Conservation (phyloP, 2,888 invertebrate species). For the Pterostichus niger region DNA sequence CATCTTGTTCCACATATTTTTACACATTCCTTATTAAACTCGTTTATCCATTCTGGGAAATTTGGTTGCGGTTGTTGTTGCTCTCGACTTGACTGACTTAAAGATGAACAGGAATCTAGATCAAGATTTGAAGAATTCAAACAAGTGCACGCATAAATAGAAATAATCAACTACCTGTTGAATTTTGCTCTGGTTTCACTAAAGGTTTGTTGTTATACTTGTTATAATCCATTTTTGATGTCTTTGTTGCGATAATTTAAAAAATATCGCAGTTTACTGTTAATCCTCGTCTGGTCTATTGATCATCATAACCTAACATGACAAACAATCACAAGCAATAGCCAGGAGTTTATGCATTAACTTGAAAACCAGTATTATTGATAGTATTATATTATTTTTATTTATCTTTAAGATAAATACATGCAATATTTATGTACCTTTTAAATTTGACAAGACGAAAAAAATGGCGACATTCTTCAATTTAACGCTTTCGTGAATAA, state of each 20-base stretch:
- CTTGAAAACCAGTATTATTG: background rate
- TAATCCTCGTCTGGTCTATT: background rate
- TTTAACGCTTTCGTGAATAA: constrained; percentile 23
- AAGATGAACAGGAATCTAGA: constrained; percentile 26
- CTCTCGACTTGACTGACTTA: background rate
- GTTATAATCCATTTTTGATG: constrained; percentile 17
- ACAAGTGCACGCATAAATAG: background rate
- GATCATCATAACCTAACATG: constrained; percentile 48
- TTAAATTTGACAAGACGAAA: constrained; percentile 52
- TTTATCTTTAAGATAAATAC: background rate
- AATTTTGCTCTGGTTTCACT: constrained; percentile 8
- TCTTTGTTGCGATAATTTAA: background rate
- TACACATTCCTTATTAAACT: constrained; percentile 43
- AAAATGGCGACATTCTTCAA: constrained; percentile 55
- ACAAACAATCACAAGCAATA: background rate
- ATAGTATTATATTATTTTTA: background rate
- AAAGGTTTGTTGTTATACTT: constrained; percentile 10
- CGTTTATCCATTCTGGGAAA: constrained; percentile 50
- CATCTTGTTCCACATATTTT: constrained; percentile 47
- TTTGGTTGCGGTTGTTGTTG: background rate
- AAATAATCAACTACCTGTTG: background rate
- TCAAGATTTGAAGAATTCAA: background rate
- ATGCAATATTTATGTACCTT: constrained; percentile 46
- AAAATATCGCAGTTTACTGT: background rate
- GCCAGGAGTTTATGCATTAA: background rate